Evolutionary conservation across 2,113 vertebrate species (phyloP).

Genomic region (Pithys albifrons): DNA sequence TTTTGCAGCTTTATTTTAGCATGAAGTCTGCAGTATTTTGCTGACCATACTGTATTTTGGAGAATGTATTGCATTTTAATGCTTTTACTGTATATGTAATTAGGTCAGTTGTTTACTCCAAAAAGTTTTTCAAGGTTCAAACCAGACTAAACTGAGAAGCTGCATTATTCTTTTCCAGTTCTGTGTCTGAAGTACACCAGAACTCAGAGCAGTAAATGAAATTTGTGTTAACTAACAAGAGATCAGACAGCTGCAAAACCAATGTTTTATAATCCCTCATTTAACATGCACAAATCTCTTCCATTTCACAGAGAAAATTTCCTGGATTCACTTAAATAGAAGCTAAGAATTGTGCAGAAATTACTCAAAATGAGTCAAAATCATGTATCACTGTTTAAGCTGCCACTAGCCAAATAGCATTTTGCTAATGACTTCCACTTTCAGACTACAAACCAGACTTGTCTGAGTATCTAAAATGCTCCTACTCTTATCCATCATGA

Average conservation of each 20-base stretch:
- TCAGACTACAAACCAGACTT: constrained; percentile 38
- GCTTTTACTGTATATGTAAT: constrained; percentile 31
- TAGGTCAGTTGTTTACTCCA: constrained; percentile 53
- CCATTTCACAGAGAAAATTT: constrained; percentile 36
- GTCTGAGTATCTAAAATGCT: constrained; percentile 39
- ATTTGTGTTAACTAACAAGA: constrained; percentile 29
- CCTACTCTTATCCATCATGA: not conserved
- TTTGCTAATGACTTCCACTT: constrained; percentile 47
- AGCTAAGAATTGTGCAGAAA: constrained; percentile 27
- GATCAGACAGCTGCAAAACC: constrained; percentile 46
- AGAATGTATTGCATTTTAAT: constrained; percentile 39
- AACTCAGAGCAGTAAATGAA: constrained; percentile 2
- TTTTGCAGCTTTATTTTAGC: not conserved
- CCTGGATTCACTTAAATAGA: constrained; percentile 11
- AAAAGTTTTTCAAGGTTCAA: constrained; percentile 51
- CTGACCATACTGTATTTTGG: not conserved
- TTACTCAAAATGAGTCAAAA: constrained; percentile 39
- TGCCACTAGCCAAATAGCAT: constrained; percentile 21
- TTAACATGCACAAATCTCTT: constrained; percentile 35
- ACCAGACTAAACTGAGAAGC: constrained; percentile 54
- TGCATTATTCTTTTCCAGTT: not conserved
- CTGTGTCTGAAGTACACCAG: constrained; percentile 25
- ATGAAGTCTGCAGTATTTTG: constrained; percentile 18
- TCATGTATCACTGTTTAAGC: constrained; percentile 45
- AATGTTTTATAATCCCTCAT: constrained; percentile 33